A percentile compares a stretch with the other conserved stretches of the same genome.
Conservation (phyloP, 2,113 vertebrate genomes). For the Lophotis ruficrista region DNA sequence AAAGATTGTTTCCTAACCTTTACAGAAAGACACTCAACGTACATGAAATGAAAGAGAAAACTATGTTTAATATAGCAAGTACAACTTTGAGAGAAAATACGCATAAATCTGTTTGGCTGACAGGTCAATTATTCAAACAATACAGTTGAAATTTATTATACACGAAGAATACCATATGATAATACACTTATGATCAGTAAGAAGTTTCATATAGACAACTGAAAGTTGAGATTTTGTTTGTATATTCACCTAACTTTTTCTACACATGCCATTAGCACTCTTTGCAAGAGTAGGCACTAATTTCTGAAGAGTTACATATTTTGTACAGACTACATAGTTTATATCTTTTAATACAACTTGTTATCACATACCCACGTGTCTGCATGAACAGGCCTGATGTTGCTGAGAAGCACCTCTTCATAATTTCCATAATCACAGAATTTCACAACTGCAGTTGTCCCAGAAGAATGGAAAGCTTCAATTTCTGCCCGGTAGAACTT, state of each 20-base stretch:
- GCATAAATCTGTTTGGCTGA: conserved; percentile 38
- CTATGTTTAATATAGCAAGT: not conserved
- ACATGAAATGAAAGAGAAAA: conserved; percentile 40
- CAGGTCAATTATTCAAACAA: conserved; percentile 45
- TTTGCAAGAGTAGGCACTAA: conserved; percentile 11
- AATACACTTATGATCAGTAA: not conserved
- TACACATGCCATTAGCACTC: not conserved
- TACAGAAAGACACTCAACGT: conserved; percentile 47
- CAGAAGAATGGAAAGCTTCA: conserved; percentile 95
- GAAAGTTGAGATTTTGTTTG: not conserved
- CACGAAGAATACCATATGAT: conserved; percentile 20
- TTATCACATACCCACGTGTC: conserved; percentile 89
- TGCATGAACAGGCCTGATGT: conserved; percentile 89
- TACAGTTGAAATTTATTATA: conserved; percentile 58
- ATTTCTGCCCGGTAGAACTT: conserved; percentile 96
- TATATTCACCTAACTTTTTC: not conserved
- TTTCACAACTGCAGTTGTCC: conserved; percentile 95
- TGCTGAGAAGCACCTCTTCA: conserved; percentile 95
- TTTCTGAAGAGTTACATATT: conserved; percentile 34
- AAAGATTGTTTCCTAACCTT: conserved; percentile 42
- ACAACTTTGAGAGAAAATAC: conserved; percentile 54
- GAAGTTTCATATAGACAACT: conserved; percentile 27
- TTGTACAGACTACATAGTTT: conserved; percentile 59
- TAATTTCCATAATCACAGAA: conserved; percentile 98
- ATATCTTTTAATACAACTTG: conserved; percentile 71